Percentiles rank a stretch among this genome's conserved stretches.
phyloP scores from a whole-genome alignment of 1,140 invertebrate genomes.

The Cotesia typhae region DNA sequence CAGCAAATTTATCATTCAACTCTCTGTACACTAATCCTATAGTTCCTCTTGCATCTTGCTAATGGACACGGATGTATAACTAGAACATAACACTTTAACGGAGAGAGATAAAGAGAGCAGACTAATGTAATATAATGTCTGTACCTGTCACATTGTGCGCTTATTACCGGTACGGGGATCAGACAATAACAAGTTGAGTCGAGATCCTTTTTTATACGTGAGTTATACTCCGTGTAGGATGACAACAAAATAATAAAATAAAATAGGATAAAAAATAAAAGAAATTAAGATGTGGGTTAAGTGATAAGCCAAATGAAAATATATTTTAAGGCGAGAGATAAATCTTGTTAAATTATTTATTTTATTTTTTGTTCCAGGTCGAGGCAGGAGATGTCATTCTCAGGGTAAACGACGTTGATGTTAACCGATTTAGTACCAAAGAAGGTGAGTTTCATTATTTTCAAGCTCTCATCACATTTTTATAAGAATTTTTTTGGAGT shows the following conservation, averaged over 20 bases:
- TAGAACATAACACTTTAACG: not conserved
- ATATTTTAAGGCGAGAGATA: constrained; percentile 23
- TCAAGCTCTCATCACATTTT: not conserved
- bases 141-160: constrained; percentile 10
- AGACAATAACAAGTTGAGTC: constrained; percentile 1
- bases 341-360: constrained; percentile 19
- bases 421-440: constrained; percentile 88
- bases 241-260: too few relatives aligned
- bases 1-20: too few relatives aligned
- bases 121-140: not conserved
- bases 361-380: constrained; percentile 73
- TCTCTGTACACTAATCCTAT: too few relatives aligned
- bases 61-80: not conserved
- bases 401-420: constrained; percentile 91
- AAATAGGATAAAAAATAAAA: too few relatives aligned
- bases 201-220: not conserved
- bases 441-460: constrained; percentile 74
- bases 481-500: constrained; percentile 3
- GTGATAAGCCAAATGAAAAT: not conserved
- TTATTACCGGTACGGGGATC: not conserved
- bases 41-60: not conserved
- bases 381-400: constrained; percentile 92
- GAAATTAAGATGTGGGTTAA: too few relatives aligned
- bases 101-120: too few relatives aligned
- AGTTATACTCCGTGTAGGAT: too few relatives aligned